Evolutionary conservation across 1,140 invertebrate genomes (phyloP).

Genomic region (Myzus persicae): DNA sequence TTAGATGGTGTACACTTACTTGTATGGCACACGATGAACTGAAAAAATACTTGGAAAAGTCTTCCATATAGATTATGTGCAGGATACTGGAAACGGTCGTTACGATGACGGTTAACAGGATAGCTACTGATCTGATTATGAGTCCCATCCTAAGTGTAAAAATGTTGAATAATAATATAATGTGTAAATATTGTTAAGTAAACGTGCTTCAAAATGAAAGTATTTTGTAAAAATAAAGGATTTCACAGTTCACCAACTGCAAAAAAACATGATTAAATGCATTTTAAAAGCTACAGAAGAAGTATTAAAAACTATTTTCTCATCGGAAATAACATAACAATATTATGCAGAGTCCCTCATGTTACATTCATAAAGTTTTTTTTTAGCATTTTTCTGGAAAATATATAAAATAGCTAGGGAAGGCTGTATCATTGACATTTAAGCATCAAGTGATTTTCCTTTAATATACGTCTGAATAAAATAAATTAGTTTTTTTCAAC

Average conservation of each 20-base stretch:
- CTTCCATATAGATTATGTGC: slow-evolving; percentile 40
- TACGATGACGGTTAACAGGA: slow-evolving; percentile 1
- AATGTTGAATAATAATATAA: not conserved
- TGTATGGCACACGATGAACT: slow-evolving; percentile 41
- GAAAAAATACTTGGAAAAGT: slow-evolving; percentile 21
- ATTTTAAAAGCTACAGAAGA: not conserved
- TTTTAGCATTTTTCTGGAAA: not conserved
- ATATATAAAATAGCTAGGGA: not conserved
- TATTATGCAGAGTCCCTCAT: not conserved
- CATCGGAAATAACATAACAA: not conserved
- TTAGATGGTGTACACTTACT: not conserved
- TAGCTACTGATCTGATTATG: slow-evolving; percentile 28
- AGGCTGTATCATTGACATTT: not conserved
- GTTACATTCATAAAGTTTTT: slow-evolving; percentile 38
- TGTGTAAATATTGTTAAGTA: not conserved
- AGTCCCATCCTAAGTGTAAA: slow-evolving; percentile 45
- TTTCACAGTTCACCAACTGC: not conserved
- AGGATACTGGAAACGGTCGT: slow-evolving; percentile 40
- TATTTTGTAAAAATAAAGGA: not conserved
- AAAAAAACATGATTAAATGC: not conserved
- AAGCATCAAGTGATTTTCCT: not conserved
- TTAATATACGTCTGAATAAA: not conserved
- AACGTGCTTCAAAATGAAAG: not conserved
- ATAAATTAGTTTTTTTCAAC: not conserved
- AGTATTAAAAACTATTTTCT: slow-evolving; percentile 23